phyloP scores from a whole-genome alignment of 2,797 vertebrate genomes.

The Mus caroli region DNA sequence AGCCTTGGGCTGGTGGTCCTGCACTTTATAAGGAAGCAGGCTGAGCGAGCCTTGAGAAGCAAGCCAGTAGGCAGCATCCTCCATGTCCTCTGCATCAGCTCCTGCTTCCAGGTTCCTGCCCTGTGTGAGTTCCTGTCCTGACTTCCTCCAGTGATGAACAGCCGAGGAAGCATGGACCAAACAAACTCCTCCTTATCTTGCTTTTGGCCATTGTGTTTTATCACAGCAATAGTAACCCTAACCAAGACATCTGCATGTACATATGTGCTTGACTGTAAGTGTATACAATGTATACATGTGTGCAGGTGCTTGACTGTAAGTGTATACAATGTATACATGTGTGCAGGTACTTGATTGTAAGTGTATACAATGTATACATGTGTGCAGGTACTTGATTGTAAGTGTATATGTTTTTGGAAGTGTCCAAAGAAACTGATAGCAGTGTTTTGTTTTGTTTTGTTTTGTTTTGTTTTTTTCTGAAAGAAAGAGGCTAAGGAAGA shows the following conservation, averaged over 20 bases:
- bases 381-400: neutral
- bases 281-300: neutral
- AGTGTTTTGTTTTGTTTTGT: neutral
- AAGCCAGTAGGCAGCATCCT: neutral
- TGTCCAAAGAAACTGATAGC: neutral
- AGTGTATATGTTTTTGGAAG: slow-evolving; percentile 7
- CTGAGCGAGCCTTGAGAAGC: neutral
- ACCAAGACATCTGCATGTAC: neutral
- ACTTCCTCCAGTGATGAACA: neutral
- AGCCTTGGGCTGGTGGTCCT: neutral
- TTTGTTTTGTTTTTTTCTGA: neutral
- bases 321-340: no score
- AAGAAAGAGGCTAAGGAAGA: neutral
- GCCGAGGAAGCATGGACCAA: neutral
- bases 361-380: neutral
- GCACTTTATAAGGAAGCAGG: neutral
- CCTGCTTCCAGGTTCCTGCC: neutral
- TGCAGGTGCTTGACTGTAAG: neutral
- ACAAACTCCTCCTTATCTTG: neutral
- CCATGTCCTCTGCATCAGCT: neutral
- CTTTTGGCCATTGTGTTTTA: neutral
- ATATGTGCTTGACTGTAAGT: neutral
- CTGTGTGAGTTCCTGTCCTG: neutral
- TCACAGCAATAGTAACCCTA: neutral
- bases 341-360: neutral